These are phyloP conservation scores for Poeciliopsis infans DNA, from an alignment of 2,797 vertebrate species.

Conservation along the genomic window DNA sequence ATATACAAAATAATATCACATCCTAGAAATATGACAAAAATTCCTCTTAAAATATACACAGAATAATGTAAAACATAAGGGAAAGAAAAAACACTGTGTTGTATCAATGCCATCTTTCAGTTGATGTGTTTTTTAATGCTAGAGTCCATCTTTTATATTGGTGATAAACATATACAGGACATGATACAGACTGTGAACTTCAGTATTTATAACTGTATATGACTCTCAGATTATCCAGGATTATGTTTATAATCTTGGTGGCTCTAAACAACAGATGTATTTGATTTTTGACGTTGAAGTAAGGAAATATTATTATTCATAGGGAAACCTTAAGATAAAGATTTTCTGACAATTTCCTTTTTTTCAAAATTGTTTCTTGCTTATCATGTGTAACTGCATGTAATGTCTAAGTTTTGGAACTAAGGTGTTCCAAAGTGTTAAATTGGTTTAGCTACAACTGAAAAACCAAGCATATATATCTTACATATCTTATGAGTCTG, in stretches of 20 bases:
- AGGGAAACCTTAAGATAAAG: neutral
- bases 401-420: too few relatives aligned
- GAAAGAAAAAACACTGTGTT: neutral
- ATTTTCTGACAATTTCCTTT: neutral
- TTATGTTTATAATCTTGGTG: constrained; percentile 2
- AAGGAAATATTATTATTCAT: constrained; percentile 1
- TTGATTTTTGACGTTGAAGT: neutral
- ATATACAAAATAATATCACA: neutral
- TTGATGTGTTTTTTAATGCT: neutral
- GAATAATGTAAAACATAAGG: neutral
- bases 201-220: neutral
- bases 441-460: neutral
- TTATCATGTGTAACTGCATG: neutral
- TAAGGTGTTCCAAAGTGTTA: neutral
- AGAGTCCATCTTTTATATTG: neutral
- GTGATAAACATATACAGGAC: neutral
- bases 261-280: constrained; percentile 11
- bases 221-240: constrained; percentile 3
- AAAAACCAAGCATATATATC: neutral
- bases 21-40: neutral
- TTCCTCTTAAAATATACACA: neutral
- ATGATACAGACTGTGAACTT: neutral
- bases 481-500: neutral
- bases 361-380: neutral
- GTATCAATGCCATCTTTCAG: neutral